These are phyloP conservation scores for Geodia barretti DNA, from an alignment of 37 sponge, comb jelly and placozoan genomes.

Conservation along the genomic window DNA sequence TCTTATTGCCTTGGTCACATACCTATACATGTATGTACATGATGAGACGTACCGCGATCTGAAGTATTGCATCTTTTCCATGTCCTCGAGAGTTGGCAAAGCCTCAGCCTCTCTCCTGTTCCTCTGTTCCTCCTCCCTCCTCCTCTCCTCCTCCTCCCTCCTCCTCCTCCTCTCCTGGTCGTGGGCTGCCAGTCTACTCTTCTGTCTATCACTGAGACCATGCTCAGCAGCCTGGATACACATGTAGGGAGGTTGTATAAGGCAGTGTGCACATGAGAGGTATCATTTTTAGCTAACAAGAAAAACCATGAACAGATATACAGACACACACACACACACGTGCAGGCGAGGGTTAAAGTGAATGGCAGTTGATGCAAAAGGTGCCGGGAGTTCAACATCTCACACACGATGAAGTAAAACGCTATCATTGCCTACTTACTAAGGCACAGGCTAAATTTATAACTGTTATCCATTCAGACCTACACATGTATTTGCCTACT, in stretches of 20 bases:
- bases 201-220: slow-evolving; percentile 57
- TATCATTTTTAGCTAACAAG: too few species aligned
- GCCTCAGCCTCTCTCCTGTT: not conserved
- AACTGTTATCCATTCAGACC: not conserved
- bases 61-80: not conserved
- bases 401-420: too few species aligned
- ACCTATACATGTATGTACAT: too few species aligned
- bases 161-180: slow-evolving; percentile 11
- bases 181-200: slow-evolving; percentile 8
- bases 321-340: too few species aligned
- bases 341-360: too few species aligned
- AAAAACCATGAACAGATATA: too few species aligned
- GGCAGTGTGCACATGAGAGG: not conserved
- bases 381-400: too few species aligned
- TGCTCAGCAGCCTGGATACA: slow-evolving; percentile 56
- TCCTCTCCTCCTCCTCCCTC: slow-evolving; percentile 23
- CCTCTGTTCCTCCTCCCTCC: not conserved
- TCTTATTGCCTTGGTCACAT: too few species aligned
- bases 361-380: too few species aligned
- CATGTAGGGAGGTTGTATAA: not conserved
- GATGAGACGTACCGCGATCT: not conserved
- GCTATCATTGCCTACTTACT: too few species aligned
- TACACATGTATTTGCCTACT: not conserved
- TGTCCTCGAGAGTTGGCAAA: not conserved
- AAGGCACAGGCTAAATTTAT: too few species aligned